Conservation (phyloP, 1,140 invertebrate species). For the Mizuhopecten yessoensis region DNA sequence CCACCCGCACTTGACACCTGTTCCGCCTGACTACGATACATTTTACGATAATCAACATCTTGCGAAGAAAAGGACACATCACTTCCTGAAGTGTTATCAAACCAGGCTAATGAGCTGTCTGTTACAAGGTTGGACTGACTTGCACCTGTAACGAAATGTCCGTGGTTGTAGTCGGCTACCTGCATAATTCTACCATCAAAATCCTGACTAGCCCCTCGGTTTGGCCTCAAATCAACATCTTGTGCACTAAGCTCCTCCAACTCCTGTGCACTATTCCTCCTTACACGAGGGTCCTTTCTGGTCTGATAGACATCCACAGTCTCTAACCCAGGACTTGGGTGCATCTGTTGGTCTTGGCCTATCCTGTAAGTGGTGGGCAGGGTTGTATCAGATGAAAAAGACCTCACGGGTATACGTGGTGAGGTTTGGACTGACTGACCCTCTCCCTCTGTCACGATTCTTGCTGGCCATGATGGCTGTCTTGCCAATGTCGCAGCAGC, state of each 20-base stretch:
- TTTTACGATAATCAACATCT: conserved; percentile 17
- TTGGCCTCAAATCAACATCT: background rate
- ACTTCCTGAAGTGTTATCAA: background rate
- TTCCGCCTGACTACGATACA: background rate
- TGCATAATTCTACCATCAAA: background rate
- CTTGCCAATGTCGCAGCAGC: background rate
- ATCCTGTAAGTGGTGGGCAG: background rate
- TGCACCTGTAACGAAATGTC: background rate
- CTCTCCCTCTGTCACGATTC: background rate
- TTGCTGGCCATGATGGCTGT: conserved; percentile 2
- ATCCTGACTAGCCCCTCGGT: background rate
- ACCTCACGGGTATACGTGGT: background rate
- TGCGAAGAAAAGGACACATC: background rate
- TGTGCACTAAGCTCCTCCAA: background rate
- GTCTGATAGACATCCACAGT: background rate
- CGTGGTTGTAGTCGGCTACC: background rate
- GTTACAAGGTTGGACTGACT: background rate
- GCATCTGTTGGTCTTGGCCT: background rate
- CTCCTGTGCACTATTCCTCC: background rate
- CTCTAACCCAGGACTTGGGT: background rate
- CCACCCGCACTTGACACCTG: background rate
- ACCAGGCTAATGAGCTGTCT: background rate
- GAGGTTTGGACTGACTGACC: background rate
- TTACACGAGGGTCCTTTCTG: background rate
- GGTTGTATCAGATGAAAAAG: background rate